Evolutionary conservation across 2,888 invertebrate genomes (phyloP), one percentile per base, ranked within the genome.

Genomic region (Conops quadrifasciatus): DNA sequence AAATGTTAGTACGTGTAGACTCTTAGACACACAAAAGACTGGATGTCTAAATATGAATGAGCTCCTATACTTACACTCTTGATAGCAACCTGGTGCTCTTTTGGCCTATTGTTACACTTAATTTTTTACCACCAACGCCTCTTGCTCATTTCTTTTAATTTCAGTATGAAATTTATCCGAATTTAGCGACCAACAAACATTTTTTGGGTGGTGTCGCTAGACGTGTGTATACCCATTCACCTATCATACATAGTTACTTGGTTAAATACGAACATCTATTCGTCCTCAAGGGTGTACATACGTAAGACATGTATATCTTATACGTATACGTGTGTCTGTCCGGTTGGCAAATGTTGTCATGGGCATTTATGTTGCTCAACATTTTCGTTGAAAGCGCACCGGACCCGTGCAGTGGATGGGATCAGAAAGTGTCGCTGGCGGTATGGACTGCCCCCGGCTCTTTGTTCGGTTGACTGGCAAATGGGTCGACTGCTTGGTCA

Each of bases 401-500:
- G 24, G 15, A 49, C n/a, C n/a, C 36, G 36, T 36, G 19, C 49
- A 16, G 13, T 21, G 24, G 53, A 56, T 21, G 11, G 24, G 26
- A 5, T 58, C 58, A 28, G 58, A 58, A 9, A 15, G 24, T 21
- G 58, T 26, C 5, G 28, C 11, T 16, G 26, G 28, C 15, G 2
- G 4, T 9, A 13, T 26, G 28, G 58, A 13, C 26, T 36, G 26
- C 5, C 4, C 58, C 24, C 21, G 19, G 49, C 49, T 21, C 11
- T 56, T 56, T 13, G 13, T 58, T 2, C 26, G 43, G 36, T 56
- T 19, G 28, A 7, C 36, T 65, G 67, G 51, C 30, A 30, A 21
- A 15, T 21, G 19, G 3, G 60, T 60, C n/a, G 30, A 30, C 36
- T 49, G 28, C 47, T 49, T 71, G 72, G 72, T 74, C 75, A 74